A percentile compares a stretch with the other conserved stretches of the same genome.
These are phyloP conservation scores for Paracanthobrama guichenoti DNA, from an alignment of 2,113 vertebrate genomes.

Conservation along the genomic window DNA sequence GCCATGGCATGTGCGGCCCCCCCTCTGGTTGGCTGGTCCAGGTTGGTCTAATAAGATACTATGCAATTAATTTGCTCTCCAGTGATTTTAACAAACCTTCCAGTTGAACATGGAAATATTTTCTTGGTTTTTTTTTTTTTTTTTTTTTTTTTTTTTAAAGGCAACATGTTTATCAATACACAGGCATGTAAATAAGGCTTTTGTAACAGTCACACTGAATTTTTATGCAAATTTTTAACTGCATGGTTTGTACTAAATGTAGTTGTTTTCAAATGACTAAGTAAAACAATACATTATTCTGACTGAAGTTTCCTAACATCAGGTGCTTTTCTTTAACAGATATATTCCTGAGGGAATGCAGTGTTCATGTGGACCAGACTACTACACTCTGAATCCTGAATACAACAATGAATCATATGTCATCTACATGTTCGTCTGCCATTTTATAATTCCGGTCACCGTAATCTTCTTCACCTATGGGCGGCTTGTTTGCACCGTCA, in stretches of 20 bases:
- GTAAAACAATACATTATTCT: background rate
- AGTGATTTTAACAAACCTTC: background rate
- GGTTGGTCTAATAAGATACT: slow-evolving; percentile 61
- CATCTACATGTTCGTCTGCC: slow-evolving; percentile 72
- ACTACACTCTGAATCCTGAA: slow-evolving; percentile 73
- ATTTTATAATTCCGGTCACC: slow-evolving; percentile 69
- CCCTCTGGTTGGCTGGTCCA: slow-evolving; percentile 76
- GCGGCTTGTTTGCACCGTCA: slow-evolving; percentile 75
- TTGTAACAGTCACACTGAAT: background rate
- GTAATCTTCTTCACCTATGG: slow-evolving; percentile 77
- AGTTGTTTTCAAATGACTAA: background rate
- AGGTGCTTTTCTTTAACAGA: slow-evolving; percentile 54
- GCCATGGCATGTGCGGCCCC: slow-evolving; percentile 68
- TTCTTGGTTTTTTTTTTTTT: background rate
- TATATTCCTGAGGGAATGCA: slow-evolving; percentile 77
- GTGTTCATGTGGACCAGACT: slow-evolving; percentile 75
- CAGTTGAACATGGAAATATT: background rate
- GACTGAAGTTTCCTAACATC: background rate
- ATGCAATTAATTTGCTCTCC: background rate
- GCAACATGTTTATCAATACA: background rate
- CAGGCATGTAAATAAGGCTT: background rate
- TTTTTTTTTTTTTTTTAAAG: background rate
- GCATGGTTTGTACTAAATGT: background rate
- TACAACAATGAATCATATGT: slow-evolving; percentile 78
- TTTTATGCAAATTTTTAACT: background rate